Percentiles rank a stretch among this genome's conserved stretches.
Conservation (phyloP, 2,113 vertebrate genomes). For the Colaptes auratus region DNA sequence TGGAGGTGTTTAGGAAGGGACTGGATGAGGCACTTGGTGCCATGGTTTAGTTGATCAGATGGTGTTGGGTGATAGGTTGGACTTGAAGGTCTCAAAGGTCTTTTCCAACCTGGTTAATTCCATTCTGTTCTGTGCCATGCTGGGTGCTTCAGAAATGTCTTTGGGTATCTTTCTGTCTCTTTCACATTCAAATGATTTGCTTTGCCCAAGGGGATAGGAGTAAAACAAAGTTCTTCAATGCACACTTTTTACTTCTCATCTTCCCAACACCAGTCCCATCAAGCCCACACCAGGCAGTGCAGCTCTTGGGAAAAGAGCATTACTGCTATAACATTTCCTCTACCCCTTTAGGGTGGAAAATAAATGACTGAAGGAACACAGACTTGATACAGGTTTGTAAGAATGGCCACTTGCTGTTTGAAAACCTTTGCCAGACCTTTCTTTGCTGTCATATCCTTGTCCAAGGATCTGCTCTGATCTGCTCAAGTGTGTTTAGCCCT, state of each 20-base stretch:
- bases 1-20: too few relatives aligned
- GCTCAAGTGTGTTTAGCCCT: background rate
- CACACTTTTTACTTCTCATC: background rate
- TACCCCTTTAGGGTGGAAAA: background rate
- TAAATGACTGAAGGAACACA: background rate
- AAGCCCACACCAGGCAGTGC: background rate
- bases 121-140: background rate
- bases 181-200: background rate
- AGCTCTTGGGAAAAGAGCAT: background rate
- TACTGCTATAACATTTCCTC: accelerated
- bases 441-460: background rate
- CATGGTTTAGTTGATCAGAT: too few relatives aligned
- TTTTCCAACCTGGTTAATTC: too few relatives aligned
- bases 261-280: background rate
- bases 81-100: too few relatives aligned
- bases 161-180: background rate
- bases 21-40: too few relatives aligned
- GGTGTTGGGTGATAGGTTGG: too few relatives aligned
- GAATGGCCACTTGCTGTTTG: background rate
- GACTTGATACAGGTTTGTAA: background rate
- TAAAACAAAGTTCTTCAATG: background rate
- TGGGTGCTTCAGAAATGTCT: background rate
- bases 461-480: background rate
- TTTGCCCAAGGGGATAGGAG: background rate
- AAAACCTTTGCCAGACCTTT: background rate